A percentile compares a stretch with the other conserved stretches of the same genome.
These are phyloP conservation scores for Turdus rufiventris DNA, from an alignment of 2,113 vertebrate genomes.

Conservation along the genomic window DNA sequence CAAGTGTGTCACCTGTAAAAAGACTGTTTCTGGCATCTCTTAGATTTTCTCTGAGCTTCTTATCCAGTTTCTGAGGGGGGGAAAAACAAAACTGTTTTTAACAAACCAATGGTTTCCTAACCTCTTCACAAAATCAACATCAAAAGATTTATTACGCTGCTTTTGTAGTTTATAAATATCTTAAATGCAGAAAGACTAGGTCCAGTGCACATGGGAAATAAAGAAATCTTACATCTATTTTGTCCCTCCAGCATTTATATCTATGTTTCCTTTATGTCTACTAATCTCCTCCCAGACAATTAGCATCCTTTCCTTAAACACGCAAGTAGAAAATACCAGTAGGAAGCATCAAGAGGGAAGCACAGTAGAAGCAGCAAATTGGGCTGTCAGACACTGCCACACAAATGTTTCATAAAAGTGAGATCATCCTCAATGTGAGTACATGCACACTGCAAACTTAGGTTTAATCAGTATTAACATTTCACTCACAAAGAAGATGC, in stretches of 20 bases:
- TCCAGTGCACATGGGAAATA: neutral
- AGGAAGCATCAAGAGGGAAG: neutral
- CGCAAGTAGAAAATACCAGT: neutral
- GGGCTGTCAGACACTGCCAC: neutral
- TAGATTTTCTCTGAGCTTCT: conserved; percentile 96
- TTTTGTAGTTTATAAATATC: neutral
- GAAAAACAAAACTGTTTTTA: conserved; percentile 23
- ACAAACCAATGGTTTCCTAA: neutral
- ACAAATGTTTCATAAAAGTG: neutral
- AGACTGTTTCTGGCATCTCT: conserved; percentile 97
- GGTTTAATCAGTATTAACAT: neutral
- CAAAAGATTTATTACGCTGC: neutral
- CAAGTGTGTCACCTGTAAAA: conserved; percentile 93
- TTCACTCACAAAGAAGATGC: neutral
- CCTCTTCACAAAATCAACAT: neutral
- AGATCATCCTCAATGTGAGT: neutral
- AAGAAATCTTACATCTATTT: neutral
- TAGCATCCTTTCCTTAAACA: neutral
- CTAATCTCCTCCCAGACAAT: neutral
- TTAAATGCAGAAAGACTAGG: neutral
- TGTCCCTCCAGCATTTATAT: neutral
- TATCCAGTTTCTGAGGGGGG: conserved; percentile 88
- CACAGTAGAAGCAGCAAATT: neutral
- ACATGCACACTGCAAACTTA: neutral
- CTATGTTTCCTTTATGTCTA: neutral